phyloP scores from a whole-genome alignment of 2,888 invertebrate species.

The Napeogenes sylphis region DNA sequence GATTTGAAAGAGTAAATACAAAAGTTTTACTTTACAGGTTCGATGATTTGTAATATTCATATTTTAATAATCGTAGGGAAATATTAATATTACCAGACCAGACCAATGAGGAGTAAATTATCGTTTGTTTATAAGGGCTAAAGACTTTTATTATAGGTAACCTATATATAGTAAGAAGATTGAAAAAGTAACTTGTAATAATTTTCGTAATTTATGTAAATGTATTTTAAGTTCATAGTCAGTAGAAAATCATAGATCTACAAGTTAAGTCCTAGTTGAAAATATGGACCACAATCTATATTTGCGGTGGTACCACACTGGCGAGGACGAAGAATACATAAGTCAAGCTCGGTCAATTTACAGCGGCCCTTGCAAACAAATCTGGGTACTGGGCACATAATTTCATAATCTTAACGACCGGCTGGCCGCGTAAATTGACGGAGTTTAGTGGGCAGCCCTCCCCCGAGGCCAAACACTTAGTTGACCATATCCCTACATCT shows the following conservation, averaged over 20 bases:
- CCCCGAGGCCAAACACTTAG: conserved; percentile 55
- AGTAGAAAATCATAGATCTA: too few species aligned
- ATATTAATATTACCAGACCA: too few species aligned
- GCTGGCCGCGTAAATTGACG: conserved; percentile 62
- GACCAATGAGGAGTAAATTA: too few species aligned
- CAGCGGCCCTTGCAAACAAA: conserved; percentile 45
- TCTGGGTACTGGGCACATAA: conserved; percentile 66
- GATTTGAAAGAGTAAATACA: not conserved
- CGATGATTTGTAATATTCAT: too few species aligned
- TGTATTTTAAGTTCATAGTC: too few species aligned
- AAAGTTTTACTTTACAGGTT: not conserved
- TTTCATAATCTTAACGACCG: conserved; percentile 71
- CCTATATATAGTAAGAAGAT: too few species aligned
- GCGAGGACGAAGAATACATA: conserved; percentile 20
- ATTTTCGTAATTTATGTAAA: too few species aligned
- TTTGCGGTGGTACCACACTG: conserved; percentile 2
- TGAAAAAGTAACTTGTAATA: not conserved
- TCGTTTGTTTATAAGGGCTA: too few species aligned
- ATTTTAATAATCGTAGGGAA: too few species aligned
- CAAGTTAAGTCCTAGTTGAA: not conserved
- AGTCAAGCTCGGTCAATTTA: conserved; percentile 30
- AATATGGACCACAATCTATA: conserved; percentile 1
- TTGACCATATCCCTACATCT: conserved; percentile 64
- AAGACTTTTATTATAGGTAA: too few species aligned
- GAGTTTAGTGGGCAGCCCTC: conserved; percentile 62